phyloP scores from a whole-genome alignment of 1,140 invertebrate genomes.

The Trichomalopsis sarcophagae region DNA sequence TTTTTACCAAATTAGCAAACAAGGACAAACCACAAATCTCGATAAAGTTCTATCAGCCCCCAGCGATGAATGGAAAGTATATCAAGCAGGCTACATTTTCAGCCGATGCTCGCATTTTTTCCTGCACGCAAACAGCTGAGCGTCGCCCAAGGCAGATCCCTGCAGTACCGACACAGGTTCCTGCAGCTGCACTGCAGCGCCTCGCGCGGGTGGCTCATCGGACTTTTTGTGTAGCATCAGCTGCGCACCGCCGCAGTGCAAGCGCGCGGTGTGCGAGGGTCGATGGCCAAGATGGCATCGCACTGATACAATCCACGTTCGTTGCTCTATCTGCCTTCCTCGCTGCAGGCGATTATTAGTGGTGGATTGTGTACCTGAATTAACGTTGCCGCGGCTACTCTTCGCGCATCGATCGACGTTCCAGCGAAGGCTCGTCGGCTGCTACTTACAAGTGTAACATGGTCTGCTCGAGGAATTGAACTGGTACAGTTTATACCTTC shows the following conservation, averaged over 20 bases:
- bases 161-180: not conserved
- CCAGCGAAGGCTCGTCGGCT: not conserved
- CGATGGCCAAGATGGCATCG: conserved; percentile 2
- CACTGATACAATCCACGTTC: not conserved
- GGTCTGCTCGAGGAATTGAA: not conserved
- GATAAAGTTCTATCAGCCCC: too few relatives aligned
- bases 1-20: too few relatives aligned
- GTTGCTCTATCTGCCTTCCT: not conserved
- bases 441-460: not conserved
- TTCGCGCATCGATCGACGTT: not conserved
- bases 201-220: not conserved
- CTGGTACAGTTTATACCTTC: not conserved
- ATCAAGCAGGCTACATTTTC: not conserved
- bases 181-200: not conserved
- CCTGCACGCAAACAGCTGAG: not conserved
- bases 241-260: not conserved
- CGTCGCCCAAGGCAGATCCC: not conserved
- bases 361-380: not conserved
- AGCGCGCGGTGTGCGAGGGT: not conserved
- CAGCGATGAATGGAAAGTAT: too few relatives aligned
- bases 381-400: not conserved
- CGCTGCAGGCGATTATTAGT: not conserved
- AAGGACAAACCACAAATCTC: too few relatives aligned
- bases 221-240: not conserved
- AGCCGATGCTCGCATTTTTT: not conserved